A percentile compares a stretch with the other conserved stretches of the same genome.
Evolutionary conservation across 2,888 invertebrate species (phyloP).

Genomic region (Agriopis leucophaearia): DNA sequence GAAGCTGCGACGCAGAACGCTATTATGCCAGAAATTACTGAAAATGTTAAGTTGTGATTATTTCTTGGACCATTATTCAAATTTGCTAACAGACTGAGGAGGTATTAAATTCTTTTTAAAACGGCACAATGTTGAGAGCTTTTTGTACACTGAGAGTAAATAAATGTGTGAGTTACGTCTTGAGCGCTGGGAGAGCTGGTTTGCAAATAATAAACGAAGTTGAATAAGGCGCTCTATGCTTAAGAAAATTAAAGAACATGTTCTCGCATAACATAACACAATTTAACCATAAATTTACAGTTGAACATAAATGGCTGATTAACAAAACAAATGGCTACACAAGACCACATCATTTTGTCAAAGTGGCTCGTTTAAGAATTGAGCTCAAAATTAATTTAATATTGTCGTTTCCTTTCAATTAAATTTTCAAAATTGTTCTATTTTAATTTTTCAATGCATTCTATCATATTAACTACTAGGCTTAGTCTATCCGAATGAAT

Average conservation of each 20-base stretch:
- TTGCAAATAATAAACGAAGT: conserved; percentile 20
- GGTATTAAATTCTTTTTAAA: conserved; percentile 50
- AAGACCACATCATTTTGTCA: too few relatives aligned
- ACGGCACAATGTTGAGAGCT: conserved; percentile 34
- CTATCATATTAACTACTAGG: too few relatives aligned
- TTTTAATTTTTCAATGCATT: too few relatives aligned
- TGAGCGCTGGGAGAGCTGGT: conserved; percentile 9
- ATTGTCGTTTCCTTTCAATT: too few relatives aligned
- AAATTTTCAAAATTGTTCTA: too few relatives aligned
- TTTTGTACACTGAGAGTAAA: conserved; percentile 35
- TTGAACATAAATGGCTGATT: too few relatives aligned
- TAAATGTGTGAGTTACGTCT: conserved; percentile 17
- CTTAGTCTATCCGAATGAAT: too few relatives aligned
- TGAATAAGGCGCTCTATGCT: conserved; percentile 16
- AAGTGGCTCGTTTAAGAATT: too few relatives aligned
- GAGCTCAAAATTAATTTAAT: too few relatives aligned
- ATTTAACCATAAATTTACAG: not conserved
- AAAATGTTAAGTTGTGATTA: conserved; percentile 43
- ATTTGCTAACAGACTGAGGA: conserved; percentile 46
- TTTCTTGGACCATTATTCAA: conserved; percentile 48
- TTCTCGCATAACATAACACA: conserved; percentile 1
- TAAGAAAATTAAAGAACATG: conserved; percentile 16
- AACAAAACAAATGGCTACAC: too few relatives aligned
- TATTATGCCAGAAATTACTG: conserved; percentile 25
- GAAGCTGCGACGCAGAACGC: conserved; percentile 18